Percentiles rank a stretch among this genome's conserved stretches.
These are phyloP conservation scores for Hemitrygon akajei DNA, from an alignment of 2,797 vertebrate species.

Conservation along the genomic window DNA sequence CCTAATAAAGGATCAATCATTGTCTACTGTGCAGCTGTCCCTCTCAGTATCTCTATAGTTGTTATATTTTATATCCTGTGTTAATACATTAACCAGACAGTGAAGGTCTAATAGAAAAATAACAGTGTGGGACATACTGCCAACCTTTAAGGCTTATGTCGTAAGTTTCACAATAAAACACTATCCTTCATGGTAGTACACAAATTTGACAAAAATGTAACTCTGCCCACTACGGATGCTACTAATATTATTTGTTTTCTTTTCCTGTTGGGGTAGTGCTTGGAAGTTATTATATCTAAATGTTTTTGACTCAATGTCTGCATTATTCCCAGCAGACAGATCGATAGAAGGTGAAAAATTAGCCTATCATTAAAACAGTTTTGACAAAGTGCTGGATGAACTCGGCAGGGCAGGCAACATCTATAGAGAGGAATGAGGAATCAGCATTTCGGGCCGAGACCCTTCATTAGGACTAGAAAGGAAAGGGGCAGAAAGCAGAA, in stretches of 20 bases:
- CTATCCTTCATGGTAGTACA: neutral
- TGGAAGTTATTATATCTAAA: neutral
- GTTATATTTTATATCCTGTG: neutral
- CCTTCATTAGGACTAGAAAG: no score
- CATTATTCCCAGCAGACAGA: no score
- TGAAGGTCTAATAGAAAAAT: neutral
- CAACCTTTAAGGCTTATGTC: neutral
- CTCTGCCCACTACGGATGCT: neutral
- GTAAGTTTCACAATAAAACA: neutral
- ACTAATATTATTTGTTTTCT: neutral
- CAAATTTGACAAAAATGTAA: neutral
- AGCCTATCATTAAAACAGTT: no score
- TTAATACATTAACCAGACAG: neutral
- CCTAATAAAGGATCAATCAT: neutral
- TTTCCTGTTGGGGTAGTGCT: neutral
- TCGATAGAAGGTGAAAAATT: no score
- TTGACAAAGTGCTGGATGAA: no score
- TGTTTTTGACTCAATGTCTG: neutral
- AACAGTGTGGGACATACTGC: neutral
- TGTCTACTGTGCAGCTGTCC: neutral
- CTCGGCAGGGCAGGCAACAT: no score
- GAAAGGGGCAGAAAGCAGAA: no score
- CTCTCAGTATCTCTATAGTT: neutral
- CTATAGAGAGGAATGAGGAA: no score
- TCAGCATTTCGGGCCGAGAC: no score